Conservation (phyloP, 2,797 vertebrate genomes). For the Falco peregrinus region DNA sequence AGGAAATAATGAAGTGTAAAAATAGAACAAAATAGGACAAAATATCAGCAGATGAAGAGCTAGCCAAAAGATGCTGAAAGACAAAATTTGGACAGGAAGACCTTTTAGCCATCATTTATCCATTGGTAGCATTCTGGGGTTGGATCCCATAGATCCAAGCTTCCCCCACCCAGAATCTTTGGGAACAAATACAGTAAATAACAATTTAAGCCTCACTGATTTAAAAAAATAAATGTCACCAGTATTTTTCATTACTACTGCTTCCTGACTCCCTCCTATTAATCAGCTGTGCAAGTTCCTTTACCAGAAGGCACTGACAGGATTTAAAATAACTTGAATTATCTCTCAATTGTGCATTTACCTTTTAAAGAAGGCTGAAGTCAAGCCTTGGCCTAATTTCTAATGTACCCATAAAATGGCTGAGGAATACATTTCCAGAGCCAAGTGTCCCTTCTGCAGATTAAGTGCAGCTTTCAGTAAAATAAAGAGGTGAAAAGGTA, state of each 20-base stretch:
- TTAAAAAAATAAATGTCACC: background rate
- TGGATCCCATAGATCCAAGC: background rate
- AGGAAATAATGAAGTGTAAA: background rate
- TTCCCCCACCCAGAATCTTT: background rate
- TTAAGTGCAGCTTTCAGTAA: background rate
- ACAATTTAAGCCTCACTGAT: background rate
- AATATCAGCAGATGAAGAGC: background rate
- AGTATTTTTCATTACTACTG: background rate
- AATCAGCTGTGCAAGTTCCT: background rate
- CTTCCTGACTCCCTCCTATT: background rate
- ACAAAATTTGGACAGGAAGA: background rate
- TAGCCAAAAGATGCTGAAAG: background rate
- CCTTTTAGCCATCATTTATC: background rate
- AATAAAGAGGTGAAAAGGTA: background rate
- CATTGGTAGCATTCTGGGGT: fast-evolving
- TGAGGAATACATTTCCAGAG: background rate
- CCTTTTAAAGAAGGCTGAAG: background rate
- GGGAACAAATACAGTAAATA: background rate
- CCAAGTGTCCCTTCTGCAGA: background rate
- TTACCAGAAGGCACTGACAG: background rate
- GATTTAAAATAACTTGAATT: background rate
- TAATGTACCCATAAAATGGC: background rate
- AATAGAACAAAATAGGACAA: background rate
- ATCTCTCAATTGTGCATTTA: background rate
- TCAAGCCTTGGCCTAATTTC: background rate